Evolutionary conservation across 2,113 vertebrate species (phyloP), one percentile per base, ranked within the genome.

Genomic region (Rhynchomys soricoides): DNA sequence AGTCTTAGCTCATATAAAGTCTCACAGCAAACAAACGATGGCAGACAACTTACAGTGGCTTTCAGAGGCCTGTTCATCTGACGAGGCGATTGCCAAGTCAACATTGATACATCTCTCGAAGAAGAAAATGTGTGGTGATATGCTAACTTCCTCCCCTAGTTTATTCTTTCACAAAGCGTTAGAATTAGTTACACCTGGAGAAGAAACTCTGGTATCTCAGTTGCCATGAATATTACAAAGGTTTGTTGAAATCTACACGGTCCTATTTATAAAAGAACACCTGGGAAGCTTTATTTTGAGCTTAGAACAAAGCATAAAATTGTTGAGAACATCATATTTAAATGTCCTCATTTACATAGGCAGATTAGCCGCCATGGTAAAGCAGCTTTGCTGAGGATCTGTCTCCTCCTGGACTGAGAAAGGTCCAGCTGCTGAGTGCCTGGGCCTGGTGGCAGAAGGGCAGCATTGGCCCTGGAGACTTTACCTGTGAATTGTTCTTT

Each of bases 241-340:
- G 48, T 97, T 97, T 97, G 94, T 97, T 95, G 97, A 96, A 96
- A 97, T 96, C 78, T 94, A 87, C 13, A 45, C 68, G 87, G 78
- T 75, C 95, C 95, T 97, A 96, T 97, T 97, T 97, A 97, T 96
- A 96, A 96, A 96, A 78, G 96, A 97, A 96, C 97, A 98, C 97
- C 97, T 98, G 97, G 95, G 96, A 94, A 93, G 92, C 89, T 97
- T 97, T 97, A 97, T 98, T 97, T 95, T 93, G 90, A 96, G 96
- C 93, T 96, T 93, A 79, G 94, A 97, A 98, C 95, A 97, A 97
- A 97, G 95, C 94, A 89, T 81, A 92, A 97, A 95, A 96, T 97
- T 96, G 95, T 97, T 92, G 83, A 94, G 91, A 96, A 71, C 81
- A 62, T 77, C 95, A 26, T 96, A 97, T 97, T 97, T 97, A 97